These are phyloP conservation scores for Lacerta agilis DNA, from an alignment of 2,797 vertebrate genomes.

Conservation along the genomic window DNA sequence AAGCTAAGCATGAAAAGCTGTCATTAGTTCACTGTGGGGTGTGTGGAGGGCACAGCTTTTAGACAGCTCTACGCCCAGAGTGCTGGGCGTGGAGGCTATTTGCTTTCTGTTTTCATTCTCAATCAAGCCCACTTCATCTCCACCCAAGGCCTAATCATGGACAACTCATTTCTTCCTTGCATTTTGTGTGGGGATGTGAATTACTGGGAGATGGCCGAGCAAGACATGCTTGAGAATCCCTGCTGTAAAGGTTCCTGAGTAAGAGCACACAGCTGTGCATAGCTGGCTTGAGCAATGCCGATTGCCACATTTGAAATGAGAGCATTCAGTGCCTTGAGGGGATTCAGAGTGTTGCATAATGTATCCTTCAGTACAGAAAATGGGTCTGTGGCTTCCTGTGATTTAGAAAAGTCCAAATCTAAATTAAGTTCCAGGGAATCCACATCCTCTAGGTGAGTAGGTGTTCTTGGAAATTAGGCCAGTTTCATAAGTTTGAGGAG, in stretches of 20 bases:
- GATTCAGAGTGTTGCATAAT: constrained; percentile 5
- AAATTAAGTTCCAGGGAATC: constrained; percentile 65
- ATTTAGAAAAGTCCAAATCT: constrained; percentile 56
- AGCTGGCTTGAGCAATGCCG: neutral
- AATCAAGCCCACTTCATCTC: neutral
- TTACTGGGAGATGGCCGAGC: neutral
- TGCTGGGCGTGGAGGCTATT: neutral
- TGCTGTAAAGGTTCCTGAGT: neutral
- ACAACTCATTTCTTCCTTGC: neutral
- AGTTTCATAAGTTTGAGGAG: constrained; percentile 58
- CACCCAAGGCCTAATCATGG: neutral
- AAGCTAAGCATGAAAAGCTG: neutral
- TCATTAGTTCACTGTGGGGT: neutral
- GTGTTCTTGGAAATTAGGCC: constrained; percentile 60
- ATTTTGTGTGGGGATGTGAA: neutral
- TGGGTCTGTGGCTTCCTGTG: constrained; percentile 50
- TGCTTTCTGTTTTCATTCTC: neutral
- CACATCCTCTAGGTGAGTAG: constrained; percentile 55
- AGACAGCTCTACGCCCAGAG: neutral
- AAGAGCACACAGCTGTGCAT: neutral
- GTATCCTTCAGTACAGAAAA: neutral
- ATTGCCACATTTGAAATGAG: neutral
- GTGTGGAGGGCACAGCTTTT: neutral
- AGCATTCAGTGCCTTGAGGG: neutral
- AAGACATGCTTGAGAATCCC: neutral